phyloP scores from a whole-genome alignment of 2,888 invertebrate species.

The Eilema depressum region DNA sequence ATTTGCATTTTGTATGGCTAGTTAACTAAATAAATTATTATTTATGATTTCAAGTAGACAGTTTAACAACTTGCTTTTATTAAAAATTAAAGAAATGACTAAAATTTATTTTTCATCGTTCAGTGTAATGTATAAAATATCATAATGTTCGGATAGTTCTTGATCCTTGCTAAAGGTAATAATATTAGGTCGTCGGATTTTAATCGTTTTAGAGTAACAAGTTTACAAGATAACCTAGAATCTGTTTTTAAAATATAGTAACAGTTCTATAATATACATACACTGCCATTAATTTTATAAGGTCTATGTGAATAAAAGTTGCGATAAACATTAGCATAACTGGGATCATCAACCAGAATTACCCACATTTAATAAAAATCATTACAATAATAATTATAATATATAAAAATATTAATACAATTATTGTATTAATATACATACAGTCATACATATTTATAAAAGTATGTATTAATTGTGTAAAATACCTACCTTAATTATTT shows the following conservation, averaged over 20 bases:
- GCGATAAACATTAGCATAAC: slow-evolving; percentile 11
- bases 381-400: neutral
- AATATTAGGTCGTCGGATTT: slow-evolving; percentile 22
- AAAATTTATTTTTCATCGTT: slow-evolving; percentile 17
- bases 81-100: slow-evolving; percentile 14
- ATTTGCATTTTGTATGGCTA: slow-evolving; percentile 44
- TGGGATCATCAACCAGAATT: neutral
- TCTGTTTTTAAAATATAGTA: neutral
- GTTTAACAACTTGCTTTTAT: slow-evolving; percentile 21
- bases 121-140: slow-evolving; percentile 30
- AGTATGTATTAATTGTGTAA: neutral
- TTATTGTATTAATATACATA: no score
- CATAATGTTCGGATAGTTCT: slow-evolving; percentile 25
- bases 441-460: neutral
- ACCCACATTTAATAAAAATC: neutral
- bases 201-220: slow-evolving; percentile 8
- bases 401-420: neutral
- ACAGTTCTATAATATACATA: slow-evolving; percentile 24
- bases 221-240: slow-evolving; percentile 18
- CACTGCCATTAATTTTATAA: slow-evolving; percentile 51
- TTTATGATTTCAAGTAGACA: slow-evolving; percentile 12
- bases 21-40: slow-evolving; percentile 27
- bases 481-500: neutral
- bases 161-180: slow-evolving; percentile 29
- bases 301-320: slow-evolving; percentile 24